These are phyloP conservation scores for Patella depressa DNA, from an alignment of 2,888 invertebrate species.

Conservation along the genomic window DNA sequence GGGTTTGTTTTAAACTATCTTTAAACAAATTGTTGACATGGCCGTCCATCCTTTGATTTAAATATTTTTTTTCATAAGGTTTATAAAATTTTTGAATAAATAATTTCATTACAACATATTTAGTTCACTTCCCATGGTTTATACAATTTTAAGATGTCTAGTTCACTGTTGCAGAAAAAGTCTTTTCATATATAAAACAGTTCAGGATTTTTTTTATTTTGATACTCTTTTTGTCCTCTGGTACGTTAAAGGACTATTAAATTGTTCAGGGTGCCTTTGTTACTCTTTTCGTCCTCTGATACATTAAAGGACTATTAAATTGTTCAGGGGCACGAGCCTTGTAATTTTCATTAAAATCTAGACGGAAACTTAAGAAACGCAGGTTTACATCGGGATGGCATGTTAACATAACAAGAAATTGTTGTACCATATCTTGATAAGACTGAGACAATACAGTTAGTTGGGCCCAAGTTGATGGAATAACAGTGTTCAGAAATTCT, in stretches of 20 bases:
- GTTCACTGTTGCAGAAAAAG: too few species aligned
- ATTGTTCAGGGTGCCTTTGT: conserved; percentile 37
- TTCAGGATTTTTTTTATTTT: too few species aligned
- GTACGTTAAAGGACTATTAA: conserved; percentile 46
- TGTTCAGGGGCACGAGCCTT: conserved; percentile 74
- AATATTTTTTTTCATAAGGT: too few species aligned
- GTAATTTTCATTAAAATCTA: conserved; percentile 97
- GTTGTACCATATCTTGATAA: conserved; percentile 88
- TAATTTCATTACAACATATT: too few species aligned
- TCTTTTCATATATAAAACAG: too few species aligned
- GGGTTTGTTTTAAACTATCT: too few species aligned
- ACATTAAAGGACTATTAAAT: conserved; percentile 44
- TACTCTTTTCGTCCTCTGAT: conserved; percentile 26
- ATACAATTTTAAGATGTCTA: too few species aligned
- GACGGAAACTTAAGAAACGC: conserved; percentile 89
- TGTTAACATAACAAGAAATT: conserved; percentile 87
- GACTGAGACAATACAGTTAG: conserved; percentile 80
- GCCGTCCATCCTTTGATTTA: too few species aligned
- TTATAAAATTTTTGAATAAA: too few species aligned
- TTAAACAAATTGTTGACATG: too few species aligned
- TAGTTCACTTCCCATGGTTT: too few species aligned
- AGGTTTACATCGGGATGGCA: conserved; percentile 86
- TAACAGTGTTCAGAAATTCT: conserved; percentile 77
- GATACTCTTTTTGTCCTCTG: conserved; percentile 15
- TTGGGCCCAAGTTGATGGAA: conserved; percentile 76